phyloP scores from a whole-genome alignment of 2,888 invertebrate species.

The Ectemnius lituratus region DNA sequence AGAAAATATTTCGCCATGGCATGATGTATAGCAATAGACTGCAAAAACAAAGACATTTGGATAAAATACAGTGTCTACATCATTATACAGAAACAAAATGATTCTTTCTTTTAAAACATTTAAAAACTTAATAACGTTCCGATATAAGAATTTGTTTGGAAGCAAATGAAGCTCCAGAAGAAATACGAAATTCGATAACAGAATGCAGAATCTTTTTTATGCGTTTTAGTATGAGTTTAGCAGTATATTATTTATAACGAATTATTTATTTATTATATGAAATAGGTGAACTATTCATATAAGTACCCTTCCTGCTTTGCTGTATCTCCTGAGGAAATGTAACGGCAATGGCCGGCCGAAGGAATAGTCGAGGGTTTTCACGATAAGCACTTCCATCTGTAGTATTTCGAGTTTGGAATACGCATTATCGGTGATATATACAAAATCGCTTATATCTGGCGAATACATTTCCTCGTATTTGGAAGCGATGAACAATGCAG shows the following conservation, averaged over 20 bases:
- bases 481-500: slow-evolving; percentile 93
- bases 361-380: slow-evolving; percentile 87
- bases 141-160: no score
- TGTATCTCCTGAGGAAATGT: slow-evolving; percentile 91
- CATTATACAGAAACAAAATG: neutral
- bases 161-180: no score
- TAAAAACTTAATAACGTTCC: no score
- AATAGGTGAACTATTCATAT: no score
- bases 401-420: slow-evolving; percentile 89
- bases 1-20: slow-evolving; percentile 94
- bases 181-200: no score
- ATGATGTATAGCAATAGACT: slow-evolving; percentile 86
- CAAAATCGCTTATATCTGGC: slow-evolving; percentile 92
- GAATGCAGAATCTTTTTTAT: no score
- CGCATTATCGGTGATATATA: slow-evolving; percentile 93
- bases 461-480: slow-evolving; percentile 97
- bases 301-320: slow-evolving; percentile 79
- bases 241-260: no score
- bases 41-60: slow-evolving; percentile 26
- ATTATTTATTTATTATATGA: no score
- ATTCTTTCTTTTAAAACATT: no score
- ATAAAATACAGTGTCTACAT: neutral
- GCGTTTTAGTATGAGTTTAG: no score
- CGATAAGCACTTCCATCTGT: slow-evolving; percentile 89
- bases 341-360: slow-evolving; percentile 92